phyloP scores from a whole-genome alignment of 2,888 invertebrate genomes.

The Cephus sareptanus region DNA sequence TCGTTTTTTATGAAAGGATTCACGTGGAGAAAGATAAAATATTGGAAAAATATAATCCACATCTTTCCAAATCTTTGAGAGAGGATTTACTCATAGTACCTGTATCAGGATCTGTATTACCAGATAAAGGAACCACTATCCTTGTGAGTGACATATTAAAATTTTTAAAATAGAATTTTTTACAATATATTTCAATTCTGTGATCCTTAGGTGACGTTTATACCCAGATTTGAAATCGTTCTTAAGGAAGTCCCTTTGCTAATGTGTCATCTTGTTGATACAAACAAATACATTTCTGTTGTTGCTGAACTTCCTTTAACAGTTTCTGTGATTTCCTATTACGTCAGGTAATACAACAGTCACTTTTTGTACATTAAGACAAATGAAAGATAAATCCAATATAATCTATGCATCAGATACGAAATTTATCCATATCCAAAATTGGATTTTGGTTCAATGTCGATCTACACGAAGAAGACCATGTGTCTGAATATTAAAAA shows the following conservation, averaged over 20 bases:
- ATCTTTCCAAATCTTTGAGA: slow-evolving; percentile 29
- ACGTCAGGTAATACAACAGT: slow-evolving; percentile 38
- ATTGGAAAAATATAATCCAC: slow-evolving; percentile 21
- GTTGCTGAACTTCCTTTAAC: slow-evolving; percentile 52
- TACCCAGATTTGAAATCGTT: slow-evolving; percentile 40
- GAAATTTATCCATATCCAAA: slow-evolving; percentile 69
- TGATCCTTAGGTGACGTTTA: slow-evolving; percentile 35
- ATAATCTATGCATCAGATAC: neutral
- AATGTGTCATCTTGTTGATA: slow-evolving; percentile 46
- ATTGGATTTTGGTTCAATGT: slow-evolving; percentile 72
- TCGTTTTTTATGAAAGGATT: slow-evolving; percentile 28
- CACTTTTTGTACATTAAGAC: neutral
- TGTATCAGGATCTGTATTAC: slow-evolving; percentile 35
- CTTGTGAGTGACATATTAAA: slow-evolving; percentile 27
- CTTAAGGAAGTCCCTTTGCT: slow-evolving; percentile 42
- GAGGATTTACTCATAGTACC: slow-evolving; percentile 44
- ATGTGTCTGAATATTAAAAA: slow-evolving; percentile 72
- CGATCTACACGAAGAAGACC: slow-evolving; percentile 68
- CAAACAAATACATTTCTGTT: slow-evolving; percentile 29
- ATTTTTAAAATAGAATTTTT: neutral
- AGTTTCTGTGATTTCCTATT: slow-evolving; percentile 44
- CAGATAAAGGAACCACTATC: slow-evolving; percentile 35
- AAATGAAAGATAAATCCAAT: neutral
- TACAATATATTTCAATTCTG: neutral
- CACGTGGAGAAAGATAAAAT: slow-evolving; percentile 31